These are phyloP conservation scores for Sebastes matsubarae DNA, from an alignment of 2,797 vertebrate species.

Conservation along the genomic window DNA sequence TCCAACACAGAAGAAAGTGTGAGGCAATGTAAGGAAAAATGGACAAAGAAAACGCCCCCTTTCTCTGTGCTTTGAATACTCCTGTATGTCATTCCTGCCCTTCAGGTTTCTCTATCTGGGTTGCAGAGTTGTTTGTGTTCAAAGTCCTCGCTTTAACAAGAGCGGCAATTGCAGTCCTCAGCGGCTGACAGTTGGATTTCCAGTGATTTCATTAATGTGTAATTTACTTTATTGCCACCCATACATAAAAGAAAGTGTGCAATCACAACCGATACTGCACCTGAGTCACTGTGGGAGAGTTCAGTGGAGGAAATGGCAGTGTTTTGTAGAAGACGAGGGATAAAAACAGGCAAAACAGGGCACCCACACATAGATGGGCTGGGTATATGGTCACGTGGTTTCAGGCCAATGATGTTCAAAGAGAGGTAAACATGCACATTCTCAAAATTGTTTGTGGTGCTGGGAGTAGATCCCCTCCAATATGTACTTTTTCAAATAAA, in stretches of 20 bases:
- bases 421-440: too few species aligned
- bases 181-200: background rate
- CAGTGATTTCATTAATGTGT: background rate
- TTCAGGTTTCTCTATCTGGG: background rate
- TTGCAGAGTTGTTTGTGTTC: slow-evolving; percentile 12
- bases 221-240: background rate
- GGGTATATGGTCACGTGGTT: background rate
- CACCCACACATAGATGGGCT: background rate
- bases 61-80: background rate
- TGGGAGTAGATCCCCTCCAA: too few species aligned
- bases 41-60: background rate
- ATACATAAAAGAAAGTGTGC: background rate
- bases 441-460: too few species aligned
- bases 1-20: background rate
- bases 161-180: background rate
- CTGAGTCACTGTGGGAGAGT: background rate
- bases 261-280: background rate
- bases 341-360: background rate
- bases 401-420: background rate
- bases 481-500: too few species aligned
- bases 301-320: background rate
- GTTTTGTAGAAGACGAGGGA: background rate
- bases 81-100: background rate
- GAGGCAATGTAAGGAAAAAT: background rate
- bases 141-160: slow-evolving; percentile 16